Conservation (phyloP, 2,888 invertebrate species). For the Amphipyra berbera region DNA sequence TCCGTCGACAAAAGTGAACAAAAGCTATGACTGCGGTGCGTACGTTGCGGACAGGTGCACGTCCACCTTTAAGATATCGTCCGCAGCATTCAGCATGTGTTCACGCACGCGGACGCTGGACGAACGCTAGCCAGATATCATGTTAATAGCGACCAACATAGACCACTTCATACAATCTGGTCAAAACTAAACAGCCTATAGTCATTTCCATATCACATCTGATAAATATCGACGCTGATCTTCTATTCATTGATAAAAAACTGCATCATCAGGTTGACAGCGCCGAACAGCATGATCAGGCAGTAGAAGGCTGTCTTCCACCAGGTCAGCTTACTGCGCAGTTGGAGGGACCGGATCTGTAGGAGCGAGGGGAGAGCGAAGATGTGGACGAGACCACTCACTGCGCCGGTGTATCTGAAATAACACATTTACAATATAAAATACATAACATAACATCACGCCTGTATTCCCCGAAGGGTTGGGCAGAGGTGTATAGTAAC, state of each 20-base stretch:
- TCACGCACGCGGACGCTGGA: no score
- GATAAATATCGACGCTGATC: not conserved
- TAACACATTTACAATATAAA: not conserved
- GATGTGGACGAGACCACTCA: conserved; percentile 96
- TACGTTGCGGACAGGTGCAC: no score
- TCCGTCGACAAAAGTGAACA: no score
- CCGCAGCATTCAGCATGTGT: no score
- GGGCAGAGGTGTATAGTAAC: not conserved
- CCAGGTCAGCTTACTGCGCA: conserved; percentile 90
- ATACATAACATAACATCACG: no score
- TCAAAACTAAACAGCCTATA: no score
- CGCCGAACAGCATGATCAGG: conserved; percentile 92
- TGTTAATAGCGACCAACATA: no score
- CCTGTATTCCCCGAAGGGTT: no score
- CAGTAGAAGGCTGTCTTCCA: conserved; percentile 90
- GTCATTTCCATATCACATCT: not conserved
- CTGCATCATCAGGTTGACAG: conserved; percentile 94
- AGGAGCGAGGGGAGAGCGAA: conserved; percentile 96
- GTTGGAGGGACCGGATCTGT: conserved; percentile 92
- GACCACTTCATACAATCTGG: no score
- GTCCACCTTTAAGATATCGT: no score
- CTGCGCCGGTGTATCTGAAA: conserved; percentile 95
- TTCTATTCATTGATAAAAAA: conserved; percentile 91
- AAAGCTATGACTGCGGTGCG: no score
- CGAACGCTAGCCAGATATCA: no score